Percentiles rank a stretch among this genome's conserved stretches.
Evolutionary conservation across 92 coral and sea anemone genomes (phyloP).

Genomic region (Porites lobata): DNA sequence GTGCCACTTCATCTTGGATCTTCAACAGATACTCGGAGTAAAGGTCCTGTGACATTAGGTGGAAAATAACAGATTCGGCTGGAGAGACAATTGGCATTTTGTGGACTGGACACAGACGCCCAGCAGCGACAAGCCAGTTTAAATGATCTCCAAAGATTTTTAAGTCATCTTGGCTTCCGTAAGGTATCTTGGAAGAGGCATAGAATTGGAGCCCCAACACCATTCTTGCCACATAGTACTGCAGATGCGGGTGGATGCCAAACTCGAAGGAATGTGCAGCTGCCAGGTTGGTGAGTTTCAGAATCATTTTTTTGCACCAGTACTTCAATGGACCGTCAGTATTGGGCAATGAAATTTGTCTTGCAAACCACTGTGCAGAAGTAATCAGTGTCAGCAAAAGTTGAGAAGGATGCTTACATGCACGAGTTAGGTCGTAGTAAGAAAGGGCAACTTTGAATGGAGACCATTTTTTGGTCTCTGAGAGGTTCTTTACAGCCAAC

Average conservation of each 20-base stretch:
- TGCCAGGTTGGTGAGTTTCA: slow-evolving; percentile 43
- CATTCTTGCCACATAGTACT: slow-evolving; percentile 14
- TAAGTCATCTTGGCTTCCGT: slow-evolving; percentile 33
- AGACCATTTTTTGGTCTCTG: slow-evolving; percentile 20
- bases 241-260: slow-evolving; percentile 40
- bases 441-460: slow-evolving; percentile 41
- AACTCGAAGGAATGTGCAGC: slow-evolving; percentile 53
- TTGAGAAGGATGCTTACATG: slow-evolving; percentile 34
- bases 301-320: slow-evolving; percentile 54
- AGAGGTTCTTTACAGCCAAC: slow-evolving; percentile 39
- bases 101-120: slow-evolving; percentile 60
- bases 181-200: slow-evolving; percentile 37
- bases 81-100: slow-evolving; percentile 58
- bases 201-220: slow-evolving; percentile 60
- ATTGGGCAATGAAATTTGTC: slow-evolving; percentile 25
- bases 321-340: slow-evolving; percentile 16
- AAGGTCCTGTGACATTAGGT: slow-evolving; percentile 38
- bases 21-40: slow-evolving; percentile 50
- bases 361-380: slow-evolving; percentile 63
- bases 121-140: slow-evolving; percentile 52
- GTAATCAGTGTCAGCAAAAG: slow-evolving; percentile 40
- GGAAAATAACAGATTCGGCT: slow-evolving; percentile 47
- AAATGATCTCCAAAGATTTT: slow-evolving; percentile 35
- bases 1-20: slow-evolving; percentile 44
- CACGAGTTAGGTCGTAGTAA: slow-evolving; percentile 37